phyloP scores from a whole-genome alignment of 2,888 invertebrate species.

The Spialia ferax region DNA sequence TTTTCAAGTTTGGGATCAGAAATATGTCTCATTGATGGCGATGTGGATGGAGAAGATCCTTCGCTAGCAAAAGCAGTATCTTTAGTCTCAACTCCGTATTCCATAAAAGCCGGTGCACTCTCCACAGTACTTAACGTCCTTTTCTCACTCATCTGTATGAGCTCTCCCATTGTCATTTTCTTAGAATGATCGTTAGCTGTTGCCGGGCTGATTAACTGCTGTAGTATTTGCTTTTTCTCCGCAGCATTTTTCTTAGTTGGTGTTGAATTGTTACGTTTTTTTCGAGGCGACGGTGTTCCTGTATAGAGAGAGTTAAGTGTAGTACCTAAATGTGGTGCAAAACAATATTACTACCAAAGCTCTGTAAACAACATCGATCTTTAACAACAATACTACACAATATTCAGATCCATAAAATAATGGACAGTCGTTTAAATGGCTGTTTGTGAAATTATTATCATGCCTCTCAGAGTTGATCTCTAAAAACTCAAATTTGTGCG shows the following conservation, averaged over 20 bases:
- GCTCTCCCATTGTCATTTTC: slow-evolving; percentile 90
- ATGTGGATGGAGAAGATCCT: slow-evolving; percentile 81
- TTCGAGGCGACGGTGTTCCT: slow-evolving; percentile 93
- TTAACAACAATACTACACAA: slow-evolving; percentile 67
- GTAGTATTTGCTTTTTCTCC: slow-evolving; percentile 92
- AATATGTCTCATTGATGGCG: slow-evolving; percentile 85
- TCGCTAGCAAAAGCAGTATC: slow-evolving; percentile 88
- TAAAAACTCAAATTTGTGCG: slow-evolving; percentile 57
- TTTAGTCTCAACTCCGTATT: slow-evolving; percentile 81
- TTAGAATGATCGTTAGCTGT: slow-evolving; percentile 87
- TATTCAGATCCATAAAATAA: slow-evolving; percentile 54
- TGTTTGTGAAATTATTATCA: slow-evolving; percentile 58
- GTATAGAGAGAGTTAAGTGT: slow-evolving; percentile 53
- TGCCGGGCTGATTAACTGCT: slow-evolving; percentile 91
- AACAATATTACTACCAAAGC: slow-evolving; percentile 57
- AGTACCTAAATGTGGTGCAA: slow-evolving; percentile 39
- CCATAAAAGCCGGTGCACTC: slow-evolving; percentile 79
- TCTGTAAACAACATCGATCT: slow-evolving; percentile 63
- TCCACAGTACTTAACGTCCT: slow-evolving; percentile 78
- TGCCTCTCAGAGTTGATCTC: slow-evolving; percentile 59
- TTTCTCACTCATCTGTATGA: slow-evolving; percentile 91
- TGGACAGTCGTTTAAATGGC: slow-evolving; percentile 36
- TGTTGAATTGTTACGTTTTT: slow-evolving; percentile 93
- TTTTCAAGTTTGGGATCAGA: slow-evolving; percentile 91
- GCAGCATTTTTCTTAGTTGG: slow-evolving; percentile 92